Percentiles rank a stretch among this genome's conserved stretches.
Evolutionary conservation across 2,797 vertebrate species (phyloP).

Genomic region (Lycodopsis pacificus): DNA sequence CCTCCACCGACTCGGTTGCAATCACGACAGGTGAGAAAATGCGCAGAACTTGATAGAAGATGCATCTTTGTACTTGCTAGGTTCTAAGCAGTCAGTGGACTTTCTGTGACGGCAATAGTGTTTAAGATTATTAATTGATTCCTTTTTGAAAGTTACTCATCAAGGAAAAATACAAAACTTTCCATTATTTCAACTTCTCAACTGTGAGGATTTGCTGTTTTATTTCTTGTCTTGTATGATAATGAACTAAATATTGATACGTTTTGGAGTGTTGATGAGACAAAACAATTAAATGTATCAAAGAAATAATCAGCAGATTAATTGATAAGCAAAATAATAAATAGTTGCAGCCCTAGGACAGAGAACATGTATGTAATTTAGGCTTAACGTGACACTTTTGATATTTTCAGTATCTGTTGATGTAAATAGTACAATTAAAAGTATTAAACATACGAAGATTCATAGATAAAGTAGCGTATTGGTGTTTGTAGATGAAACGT

Average conservation of each 20-base stretch:
- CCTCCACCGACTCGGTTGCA: conserved; percentile 33
- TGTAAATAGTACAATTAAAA: background rate
- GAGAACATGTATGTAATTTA: background rate
- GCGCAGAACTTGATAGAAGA: background rate
- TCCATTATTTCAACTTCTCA: background rate
- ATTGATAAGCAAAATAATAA: background rate
- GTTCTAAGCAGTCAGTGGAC: background rate
- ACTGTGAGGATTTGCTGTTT: background rate
- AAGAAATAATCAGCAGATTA: background rate
- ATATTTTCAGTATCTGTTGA: background rate
- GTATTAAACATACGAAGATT: background rate
- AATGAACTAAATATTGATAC: background rate
- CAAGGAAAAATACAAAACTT: background rate
- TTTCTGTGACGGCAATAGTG: background rate
- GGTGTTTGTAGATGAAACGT: background rate
- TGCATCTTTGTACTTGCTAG: background rate
- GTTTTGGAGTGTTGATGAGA: background rate
- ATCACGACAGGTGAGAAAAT: conserved; percentile 78
- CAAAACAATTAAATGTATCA: background rate
- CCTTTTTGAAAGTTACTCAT: background rate
- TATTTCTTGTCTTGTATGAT: background rate
- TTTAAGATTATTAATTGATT: background rate
- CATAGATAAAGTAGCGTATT: background rate
- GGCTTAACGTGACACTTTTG: background rate
- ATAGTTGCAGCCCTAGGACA: background rate